Conservation (phyloP, 2,888 invertebrate species). For the Rhagonycha lutea region DNA sequence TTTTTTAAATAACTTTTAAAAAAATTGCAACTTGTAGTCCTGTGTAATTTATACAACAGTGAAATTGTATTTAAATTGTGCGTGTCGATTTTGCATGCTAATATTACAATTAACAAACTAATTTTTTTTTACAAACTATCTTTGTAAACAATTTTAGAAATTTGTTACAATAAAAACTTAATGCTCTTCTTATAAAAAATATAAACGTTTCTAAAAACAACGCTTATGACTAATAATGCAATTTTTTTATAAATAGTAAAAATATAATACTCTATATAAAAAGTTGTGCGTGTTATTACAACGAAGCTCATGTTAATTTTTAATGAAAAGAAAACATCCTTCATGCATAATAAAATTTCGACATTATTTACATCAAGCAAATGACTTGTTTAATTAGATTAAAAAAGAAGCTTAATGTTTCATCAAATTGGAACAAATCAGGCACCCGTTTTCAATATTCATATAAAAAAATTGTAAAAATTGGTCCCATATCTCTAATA, state of each 20-base stretch:
- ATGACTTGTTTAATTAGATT: background rate
- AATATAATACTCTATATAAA: background rate
- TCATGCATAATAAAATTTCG: background rate
- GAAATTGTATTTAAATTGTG: background rate
- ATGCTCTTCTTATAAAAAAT: background rate
- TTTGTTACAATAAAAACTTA: background rate
- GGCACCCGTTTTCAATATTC: background rate
- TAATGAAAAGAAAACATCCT: background rate
- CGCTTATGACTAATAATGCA: background rate
- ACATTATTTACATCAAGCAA: background rate
- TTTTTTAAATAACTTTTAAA: background rate
- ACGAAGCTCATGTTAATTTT: background rate
- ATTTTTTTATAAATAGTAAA: background rate
- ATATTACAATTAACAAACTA: background rate
- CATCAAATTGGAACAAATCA: constrained; percentile 27
- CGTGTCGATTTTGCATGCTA: background rate
- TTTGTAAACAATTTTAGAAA: background rate
- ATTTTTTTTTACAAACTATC: background rate
- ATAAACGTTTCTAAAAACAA: background rate
- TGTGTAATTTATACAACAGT: background rate
- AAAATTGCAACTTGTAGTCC: background rate
- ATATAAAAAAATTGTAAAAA: background rate
- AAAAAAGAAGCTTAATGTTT: constrained; percentile 20
- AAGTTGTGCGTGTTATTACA: background rate
- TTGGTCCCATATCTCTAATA: background rate